These are phyloP conservation scores for Dromiciops gliroides DNA, from an alignment of 2,113 vertebrate genomes.

Conservation along the genomic window DNA sequence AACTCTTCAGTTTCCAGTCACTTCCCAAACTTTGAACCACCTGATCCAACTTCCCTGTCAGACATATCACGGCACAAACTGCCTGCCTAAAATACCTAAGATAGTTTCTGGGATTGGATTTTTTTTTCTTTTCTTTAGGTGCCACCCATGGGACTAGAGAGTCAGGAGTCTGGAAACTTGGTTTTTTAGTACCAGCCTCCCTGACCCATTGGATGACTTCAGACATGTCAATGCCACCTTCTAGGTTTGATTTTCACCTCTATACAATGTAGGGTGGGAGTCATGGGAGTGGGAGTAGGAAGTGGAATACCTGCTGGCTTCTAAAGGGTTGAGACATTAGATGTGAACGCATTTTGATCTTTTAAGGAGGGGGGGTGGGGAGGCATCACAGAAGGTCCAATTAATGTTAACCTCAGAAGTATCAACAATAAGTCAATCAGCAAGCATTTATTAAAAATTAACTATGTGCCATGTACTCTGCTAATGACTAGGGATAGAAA, in stretches of 20 bases:
- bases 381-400: neutral
- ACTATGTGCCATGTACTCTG: neutral
- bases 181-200: neutral
- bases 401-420: neutral
- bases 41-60: neutral
- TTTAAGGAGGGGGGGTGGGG: neutral
- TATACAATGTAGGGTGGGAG: neutral
- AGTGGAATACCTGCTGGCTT: neutral
- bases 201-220: neutral
- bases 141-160: neutral
- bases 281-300: neutral
- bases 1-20: neutral
- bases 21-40: constrained; percentile 3
- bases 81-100: neutral
- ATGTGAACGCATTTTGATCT: constrained; percentile 37
- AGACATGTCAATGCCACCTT: neutral
- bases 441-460: neutral
- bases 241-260: neutral
- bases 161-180: neutral
- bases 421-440: neutral
- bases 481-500: neutral
- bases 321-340: constrained; percentile 31
- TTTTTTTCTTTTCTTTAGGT: neutral
- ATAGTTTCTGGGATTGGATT: neutral
- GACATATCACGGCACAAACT: neutral